These are phyloP conservation scores for Ploceus nigricollis DNA, from an alignment of 2,113 vertebrate species.

Conservation along the genomic window DNA sequence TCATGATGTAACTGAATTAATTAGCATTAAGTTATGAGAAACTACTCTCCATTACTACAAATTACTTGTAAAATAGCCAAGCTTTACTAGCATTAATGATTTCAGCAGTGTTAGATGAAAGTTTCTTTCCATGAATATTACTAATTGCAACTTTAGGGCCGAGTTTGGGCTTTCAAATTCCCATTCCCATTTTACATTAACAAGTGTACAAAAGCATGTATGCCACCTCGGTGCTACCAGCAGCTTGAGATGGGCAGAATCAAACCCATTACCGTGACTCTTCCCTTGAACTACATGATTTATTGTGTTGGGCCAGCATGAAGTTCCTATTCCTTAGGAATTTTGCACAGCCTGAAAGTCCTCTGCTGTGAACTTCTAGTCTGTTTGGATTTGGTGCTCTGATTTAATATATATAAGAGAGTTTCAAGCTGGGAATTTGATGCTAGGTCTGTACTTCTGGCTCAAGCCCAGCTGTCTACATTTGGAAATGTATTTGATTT, in stretches of 20 bases:
- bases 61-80: slow-evolving; percentile 61
- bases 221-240: not conserved
- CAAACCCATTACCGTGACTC: accelerated
- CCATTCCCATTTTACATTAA: not conserved
- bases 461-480: not conserved
- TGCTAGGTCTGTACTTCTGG: not conserved
- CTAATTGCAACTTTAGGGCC: not conserved
- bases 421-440: not conserved
- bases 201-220: not conserved
- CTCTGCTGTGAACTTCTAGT: not conserved
- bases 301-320: not conserved
- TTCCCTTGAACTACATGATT: not conserved
- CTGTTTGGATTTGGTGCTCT: not conserved
- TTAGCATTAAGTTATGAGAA: slow-evolving; percentile 70
- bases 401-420: not conserved
- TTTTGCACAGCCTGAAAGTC: not conserved
- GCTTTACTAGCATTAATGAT: slow-evolving; percentile 9
- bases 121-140: not conserved
- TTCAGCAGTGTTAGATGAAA: not conserved
- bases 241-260: not conserved
- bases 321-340: not conserved
- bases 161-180: not conserved
- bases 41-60: slow-evolving; percentile 63
- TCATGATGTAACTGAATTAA: slow-evolving; percentile 66
- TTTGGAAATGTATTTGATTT: slow-evolving; percentile 26